Evolutionary conservation across 2,888 invertebrate species (phyloP).

Genomic region (Drosophila acutilabella): DNA sequence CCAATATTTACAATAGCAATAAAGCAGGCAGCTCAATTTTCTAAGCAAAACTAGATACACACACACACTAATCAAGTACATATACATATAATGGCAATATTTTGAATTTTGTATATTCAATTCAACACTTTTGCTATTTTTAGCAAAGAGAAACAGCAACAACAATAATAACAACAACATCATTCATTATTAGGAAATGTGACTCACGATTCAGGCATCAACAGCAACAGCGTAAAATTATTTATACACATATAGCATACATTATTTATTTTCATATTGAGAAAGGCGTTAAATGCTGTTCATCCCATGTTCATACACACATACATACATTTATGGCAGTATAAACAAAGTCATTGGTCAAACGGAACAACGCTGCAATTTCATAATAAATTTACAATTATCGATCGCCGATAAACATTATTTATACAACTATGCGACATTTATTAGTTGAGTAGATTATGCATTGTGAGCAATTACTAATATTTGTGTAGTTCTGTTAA

Average conservation of each 20-base stretch:
- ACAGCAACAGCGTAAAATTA: conserved; percentile 30
- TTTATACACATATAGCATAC: conserved; percentile 11
- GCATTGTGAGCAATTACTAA: conserved; percentile 5
- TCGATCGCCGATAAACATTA: not conserved
- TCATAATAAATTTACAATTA: conserved; percentile 12
- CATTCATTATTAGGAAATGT: conserved; percentile 41
- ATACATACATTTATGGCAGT: conserved; percentile 16
- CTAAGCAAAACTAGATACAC: conserved; percentile 9
- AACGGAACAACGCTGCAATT: conserved; percentile 6
- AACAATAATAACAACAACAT: conserved; percentile 18
- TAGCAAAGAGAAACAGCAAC: conserved; percentile 38
- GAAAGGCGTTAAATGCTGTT: conserved; percentile 39
- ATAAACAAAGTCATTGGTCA: not conserved
- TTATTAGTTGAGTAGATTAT: not conserved
- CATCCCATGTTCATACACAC: not conserved
- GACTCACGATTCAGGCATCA: conserved; percentile 43
- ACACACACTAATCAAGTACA: conserved; percentile 21
- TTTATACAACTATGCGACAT: conserved; percentile 15
- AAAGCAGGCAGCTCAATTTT: conserved; percentile 26
- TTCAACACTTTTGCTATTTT: conserved; percentile 55
- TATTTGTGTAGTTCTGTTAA: conserved; percentile 6
- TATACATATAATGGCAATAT: conserved; percentile 53
- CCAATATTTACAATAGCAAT: conserved; percentile 30
- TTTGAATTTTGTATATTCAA: conserved; percentile 50
- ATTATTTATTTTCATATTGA: conserved; percentile 35